Evolutionary conservation across 2,113 vertebrate genomes (phyloP), one percentile per base, ranked within the genome.

Genomic region (Ursus arctos): DNA sequence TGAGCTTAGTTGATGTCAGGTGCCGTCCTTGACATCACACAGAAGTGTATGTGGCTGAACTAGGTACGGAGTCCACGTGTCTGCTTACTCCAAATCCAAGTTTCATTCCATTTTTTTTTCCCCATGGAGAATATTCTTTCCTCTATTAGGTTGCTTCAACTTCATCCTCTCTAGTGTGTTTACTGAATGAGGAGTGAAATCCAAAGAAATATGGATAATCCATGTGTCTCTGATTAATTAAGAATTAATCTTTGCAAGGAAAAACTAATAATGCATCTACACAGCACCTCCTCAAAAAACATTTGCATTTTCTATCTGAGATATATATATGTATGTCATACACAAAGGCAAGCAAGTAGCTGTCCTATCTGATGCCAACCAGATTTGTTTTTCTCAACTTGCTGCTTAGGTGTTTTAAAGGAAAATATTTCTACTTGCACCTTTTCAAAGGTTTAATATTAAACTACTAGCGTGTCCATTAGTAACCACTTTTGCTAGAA

Each of bases 161-260:
- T 92, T 71, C 63, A 28, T 76, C 82, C 49, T 84, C 51, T 76
- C 55, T 88, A n/a, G 19, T 77, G 33, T 65, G 71, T 79, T 88
- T 96, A 65, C 22, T 81, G 36, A 77, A 71, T 8, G 67, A 96
- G 24, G 51, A 87, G 33, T 69, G 31, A 87, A 83, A 80, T 94
- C 19, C 49, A 84, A 72, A 55, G 40, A 67, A 72, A 61, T 33
- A 59, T 24, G 22, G 8, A 51, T 33, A 67, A 40, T n/a, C 40
- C 19, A 47, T 47, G 59, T 82, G 33, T 55, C 57, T 15, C 31
- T 84, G 24, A 79, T 95, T 40, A 88, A 79, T 95, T 40, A 88
- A 95, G 33, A 93, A 91, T 49, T 55, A 53, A 53, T 71, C 67
- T 91, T 95, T 92, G 14, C 33, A 67, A 55, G 40, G 69, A 86